Base-by-base conservation (phyloP, 2,888 invertebrate species). In the Xanthia icteritia region DNA sequence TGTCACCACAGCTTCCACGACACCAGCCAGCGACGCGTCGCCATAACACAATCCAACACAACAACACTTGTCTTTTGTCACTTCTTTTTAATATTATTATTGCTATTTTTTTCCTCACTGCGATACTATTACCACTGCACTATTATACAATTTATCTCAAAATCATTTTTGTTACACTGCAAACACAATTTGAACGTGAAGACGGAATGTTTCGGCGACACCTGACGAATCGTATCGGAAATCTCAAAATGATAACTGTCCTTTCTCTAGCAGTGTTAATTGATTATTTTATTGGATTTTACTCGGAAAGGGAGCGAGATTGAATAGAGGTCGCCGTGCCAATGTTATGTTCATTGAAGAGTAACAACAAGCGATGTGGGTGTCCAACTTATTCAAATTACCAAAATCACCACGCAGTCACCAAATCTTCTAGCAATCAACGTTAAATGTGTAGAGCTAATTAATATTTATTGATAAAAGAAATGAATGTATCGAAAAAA, bases 271-370 rank as follows among this genome's bases (percentile, higher is more conserved):
- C 68, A 56, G 39, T 78, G 64, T 39, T 68, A 81, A 67, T 67
- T 79, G 70, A 81, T 79, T 89, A 81, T 75, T 90, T 90, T 87
- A 89, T 85, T 85, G 83, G 86, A 90, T 91, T 92, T 93, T 92
- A 91, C 89, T 90, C 86, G 88, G 89, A 92, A 94, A 90, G 89
- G 87, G 88, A 92, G 85, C 90, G 87, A 92, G 90, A 93, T 81
- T 92, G 91, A 94, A 94, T 95, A 95, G 94, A 95, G 95, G 94
- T 95, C 95, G 95, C 92, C 92, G 92, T 94, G 92, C 94, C 94
- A 95, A 95, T 96, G 95, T 96, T 96, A 95, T 96, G 96, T 92
- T 96, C 96, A 96, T 93, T 96, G 93, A 95, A 95, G 94, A 96
- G 96, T 95, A 95, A 96, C 96, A 96, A 95, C 94, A 95, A 94